Base-by-base conservation (phyloP, 2,113 vertebrate genomes). In the Tretioscincus oriximinensis region DNA sequence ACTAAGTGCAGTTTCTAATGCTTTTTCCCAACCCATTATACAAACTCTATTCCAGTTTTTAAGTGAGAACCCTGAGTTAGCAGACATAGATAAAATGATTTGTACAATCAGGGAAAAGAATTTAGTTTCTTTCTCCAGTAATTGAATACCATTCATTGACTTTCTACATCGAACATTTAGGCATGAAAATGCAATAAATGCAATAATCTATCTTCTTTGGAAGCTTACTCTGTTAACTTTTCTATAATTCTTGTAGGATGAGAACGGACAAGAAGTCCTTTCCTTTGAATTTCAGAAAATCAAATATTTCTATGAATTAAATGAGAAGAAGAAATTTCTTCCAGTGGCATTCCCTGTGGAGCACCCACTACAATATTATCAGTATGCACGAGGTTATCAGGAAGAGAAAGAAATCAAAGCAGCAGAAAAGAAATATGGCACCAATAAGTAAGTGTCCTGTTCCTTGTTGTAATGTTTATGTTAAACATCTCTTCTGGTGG, bases 261-360 rank as follows among this genome's bases (percentile, higher is more conserved):
- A 98, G 65, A 93, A 96, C 0, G 95, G 96, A 2, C 93, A 92
- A 5, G 94, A 93, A 35, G 93, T 93, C 41, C 90, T 99, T 28
- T 97, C 94, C 76, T 98, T 99, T 20, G 98, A 99, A 73, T 99
- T 99, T 91, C 98, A 99, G 89, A 99, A 99, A 92, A 98, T 99
- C 85, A 95, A 97, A 35, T 99, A 99, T 75, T 93, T 94, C 0
- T 98, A 94, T 0, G 97, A 98, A 73, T 51, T 84, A 5, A 86
- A 91, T 0, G 96, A 97, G 65, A 97, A 95, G 89, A 98, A 97
- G 78, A 85, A 90, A 24, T 99, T 99, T 77, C 90, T 97, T 18
- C 96, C 97, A 0, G 96, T 97, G 22, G 95, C 97, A 0, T 99
- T 99, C 76, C 97, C 98, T 0, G 93, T 98, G 85, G 89, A 87